phyloP scores from a whole-genome alignment of 2,113 vertebrate genomes.

The Eclectus roratus region DNA sequence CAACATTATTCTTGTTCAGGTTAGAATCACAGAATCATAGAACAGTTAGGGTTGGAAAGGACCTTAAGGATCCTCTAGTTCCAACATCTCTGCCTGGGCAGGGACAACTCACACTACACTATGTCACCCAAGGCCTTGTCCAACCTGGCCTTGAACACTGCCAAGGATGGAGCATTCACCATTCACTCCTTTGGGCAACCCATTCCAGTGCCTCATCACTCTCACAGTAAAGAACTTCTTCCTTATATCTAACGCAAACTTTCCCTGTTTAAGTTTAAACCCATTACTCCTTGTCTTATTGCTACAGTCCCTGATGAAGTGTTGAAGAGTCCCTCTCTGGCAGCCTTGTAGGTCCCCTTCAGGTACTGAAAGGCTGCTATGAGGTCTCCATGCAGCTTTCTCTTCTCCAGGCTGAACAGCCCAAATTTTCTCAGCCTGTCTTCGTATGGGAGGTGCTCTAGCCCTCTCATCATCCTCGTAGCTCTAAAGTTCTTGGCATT shows the following conservation, averaged over 20 bases:
- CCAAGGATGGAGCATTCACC: not conserved
- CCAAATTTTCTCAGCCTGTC: not conserved
- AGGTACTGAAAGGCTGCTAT: not conserved
- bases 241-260: not conserved
- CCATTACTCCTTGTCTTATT: not conserved
- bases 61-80: not conserved
- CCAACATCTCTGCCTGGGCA: not conserved
- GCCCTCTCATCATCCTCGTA: not conserved
- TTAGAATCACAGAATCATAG: not conserved
- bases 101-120: not conserved
- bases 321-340: not conserved
- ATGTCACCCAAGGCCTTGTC: not conserved
- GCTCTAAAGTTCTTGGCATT: not conserved
- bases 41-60: no score
- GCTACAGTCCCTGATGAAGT: not conserved
- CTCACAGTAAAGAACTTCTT: not conserved
- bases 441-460: not conserved
- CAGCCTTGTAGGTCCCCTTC: not conserved
- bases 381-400: not conserved
- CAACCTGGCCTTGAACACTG: not conserved
- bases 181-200: not conserved
- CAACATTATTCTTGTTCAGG: not conserved
- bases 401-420: not conserved
- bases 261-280: not conserved
- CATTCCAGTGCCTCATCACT: not conserved